Evolutionary conservation across 2,113 vertebrate species (phyloP), one percentile per base, ranked within the genome.

Genomic region (Cariama cristata): DNA sequence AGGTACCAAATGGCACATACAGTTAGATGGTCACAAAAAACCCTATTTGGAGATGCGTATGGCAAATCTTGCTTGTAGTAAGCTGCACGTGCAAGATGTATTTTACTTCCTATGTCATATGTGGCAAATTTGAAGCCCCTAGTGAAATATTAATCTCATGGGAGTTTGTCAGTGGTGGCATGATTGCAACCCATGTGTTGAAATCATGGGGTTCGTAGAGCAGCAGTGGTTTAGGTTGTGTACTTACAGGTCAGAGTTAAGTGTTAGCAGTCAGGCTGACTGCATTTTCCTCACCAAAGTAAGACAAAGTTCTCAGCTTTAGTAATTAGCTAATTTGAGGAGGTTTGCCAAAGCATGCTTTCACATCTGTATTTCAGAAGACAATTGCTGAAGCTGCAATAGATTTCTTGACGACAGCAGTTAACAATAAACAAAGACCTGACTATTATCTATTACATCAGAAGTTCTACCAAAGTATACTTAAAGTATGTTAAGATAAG

Each of bases 281-380:
- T 68, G 30, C 49, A 4, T 81, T 88, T 59, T 86, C 44, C 44
- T 79, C 40, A 33, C 59, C 35, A 45, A 52, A 64, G 35, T 14
- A 28, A 59, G 11, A 16, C 49, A 33, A 6, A 11, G 7, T 71
- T 81, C 58, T 79, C 66, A 79, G 5, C 69, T 71, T 55, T 3
- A 21, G 33, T 50, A 55, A 40, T 66, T 58, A 59, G 40, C 28
- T 75, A 14, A 55, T 64, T 63, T 55, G 40, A 85, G 50, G 47
- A 59, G 26, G 38, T 72, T 52, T 93, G 42, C 55, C 84, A 81
- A 91, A 77, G n/a, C 12, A 7, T 0, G 0, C 35, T 86, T 91
- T 72, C 75, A 50, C 86, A 77, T 88, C 79, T 88, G 11, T 83
- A n/a, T 90, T 75, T 77, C 63, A 58, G 72, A 64, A 84, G 49